Conservation (phyloP, 2,888 invertebrate genomes). For the Idaea aversata region DNA sequence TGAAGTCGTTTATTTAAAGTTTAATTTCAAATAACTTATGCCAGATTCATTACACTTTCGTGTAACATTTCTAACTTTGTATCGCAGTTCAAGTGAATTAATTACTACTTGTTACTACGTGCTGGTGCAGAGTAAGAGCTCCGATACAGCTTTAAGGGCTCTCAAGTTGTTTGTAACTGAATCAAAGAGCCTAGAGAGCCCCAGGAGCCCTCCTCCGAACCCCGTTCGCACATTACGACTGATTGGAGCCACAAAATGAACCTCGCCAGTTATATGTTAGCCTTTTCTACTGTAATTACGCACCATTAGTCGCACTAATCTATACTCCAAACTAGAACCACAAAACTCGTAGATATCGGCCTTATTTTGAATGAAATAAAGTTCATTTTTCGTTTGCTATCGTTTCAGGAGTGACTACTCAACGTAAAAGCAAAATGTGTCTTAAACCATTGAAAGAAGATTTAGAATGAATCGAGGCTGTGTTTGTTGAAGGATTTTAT, state of each 20-base stretch:
- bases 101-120: not conserved
- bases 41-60: no score
- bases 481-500: constrained; percentile 17
- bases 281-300: constrained; percentile 78
- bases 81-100: not conserved
- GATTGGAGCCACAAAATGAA: constrained; percentile 73
- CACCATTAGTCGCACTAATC: constrained; percentile 75
- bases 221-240: constrained; percentile 60
- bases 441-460: constrained; percentile 26
- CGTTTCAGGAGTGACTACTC: constrained; percentile 8
- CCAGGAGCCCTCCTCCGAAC: constrained; percentile 47
- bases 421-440: constrained; percentile 19
- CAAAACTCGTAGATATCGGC: constrained; percentile 36
- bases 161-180: constrained; percentile 58
- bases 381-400: constrained; percentile 36
- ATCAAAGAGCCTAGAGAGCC: constrained; percentile 53
- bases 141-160: constrained; percentile 21
- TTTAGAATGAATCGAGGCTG: constrained; percentile 24
- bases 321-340: constrained; percentile 37
- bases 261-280: constrained; percentile 65
- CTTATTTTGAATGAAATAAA: constrained; percentile 39
- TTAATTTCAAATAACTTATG: no score
- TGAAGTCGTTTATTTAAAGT: no score
- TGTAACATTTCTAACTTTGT: not conserved
- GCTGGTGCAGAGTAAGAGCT: not conserved